Conservation (phyloP, 1,140 invertebrate species). For the Pararge aegeria region DNA sequence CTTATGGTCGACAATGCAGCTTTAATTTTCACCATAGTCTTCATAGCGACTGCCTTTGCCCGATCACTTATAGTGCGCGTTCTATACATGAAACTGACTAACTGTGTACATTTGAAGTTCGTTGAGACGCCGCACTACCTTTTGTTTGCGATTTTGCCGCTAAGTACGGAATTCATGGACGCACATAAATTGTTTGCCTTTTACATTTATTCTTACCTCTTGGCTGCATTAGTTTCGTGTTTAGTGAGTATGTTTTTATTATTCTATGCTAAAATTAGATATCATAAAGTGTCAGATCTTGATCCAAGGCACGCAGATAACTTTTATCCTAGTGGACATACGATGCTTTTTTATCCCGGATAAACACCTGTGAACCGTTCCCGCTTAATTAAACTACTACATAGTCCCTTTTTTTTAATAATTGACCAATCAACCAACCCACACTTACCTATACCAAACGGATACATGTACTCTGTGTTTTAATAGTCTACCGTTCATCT, state of each 20-base stretch:
- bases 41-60: constrained; percentile 41
- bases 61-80: constrained; percentile 50
- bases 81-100: constrained; percentile 40
- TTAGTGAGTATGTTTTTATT: constrained; percentile 44
- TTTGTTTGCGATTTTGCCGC: constrained; percentile 52
- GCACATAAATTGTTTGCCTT: constrained; percentile 48
- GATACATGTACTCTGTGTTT: too few species aligned
- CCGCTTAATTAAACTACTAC: too few species aligned
- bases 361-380: too few species aligned
- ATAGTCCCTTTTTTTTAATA: too few species aligned
- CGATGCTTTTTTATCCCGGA: too few species aligned
- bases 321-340: too few species aligned
- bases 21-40: constrained; percentile 45
- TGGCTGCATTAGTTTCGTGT: constrained; percentile 36
- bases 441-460: too few species aligned
- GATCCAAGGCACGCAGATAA: too few species aligned
- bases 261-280: background rate
- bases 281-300: background rate
- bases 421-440: too few species aligned
- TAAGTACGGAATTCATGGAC: constrained; percentile 50
- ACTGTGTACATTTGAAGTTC: constrained; percentile 39
- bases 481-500: too few species aligned
- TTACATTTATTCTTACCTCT: constrained; percentile 49
- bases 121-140: constrained; percentile 43
- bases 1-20: constrained; percentile 62